Evolutionary conservation across 2,888 invertebrate genomes (phyloP).

Genomic region (Caenorhabditis becei): DNA sequence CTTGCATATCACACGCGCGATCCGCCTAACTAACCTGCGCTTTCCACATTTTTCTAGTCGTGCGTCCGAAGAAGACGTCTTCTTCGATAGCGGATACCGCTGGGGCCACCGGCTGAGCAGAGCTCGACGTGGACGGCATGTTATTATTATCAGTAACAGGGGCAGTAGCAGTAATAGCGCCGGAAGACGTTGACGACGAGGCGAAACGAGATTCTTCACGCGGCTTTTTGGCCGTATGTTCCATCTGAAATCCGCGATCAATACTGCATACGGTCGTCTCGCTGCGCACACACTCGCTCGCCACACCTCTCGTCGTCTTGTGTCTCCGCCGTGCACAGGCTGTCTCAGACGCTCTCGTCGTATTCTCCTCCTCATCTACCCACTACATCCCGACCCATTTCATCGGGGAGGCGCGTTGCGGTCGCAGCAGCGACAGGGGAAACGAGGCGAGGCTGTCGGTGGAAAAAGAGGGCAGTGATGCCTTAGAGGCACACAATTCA

Average conservation of each 20-base stretch:
- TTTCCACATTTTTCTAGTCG: conserved; percentile 88
- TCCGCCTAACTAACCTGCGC: conserved; percentile 77
- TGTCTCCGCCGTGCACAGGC: conserved; percentile 1
- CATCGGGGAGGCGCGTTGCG: conserved; percentile 4
- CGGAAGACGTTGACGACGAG: not conserved
- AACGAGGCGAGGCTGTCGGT: not conserved
- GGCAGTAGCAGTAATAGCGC: conserved; percentile 8
- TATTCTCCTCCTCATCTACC: not conserved
- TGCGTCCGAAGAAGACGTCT: conserved; percentile 83
- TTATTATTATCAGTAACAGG: conserved; percentile 7
- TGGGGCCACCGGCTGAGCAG: not conserved
- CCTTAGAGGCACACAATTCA: not conserved
- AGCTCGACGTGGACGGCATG: conserved; percentile 24
- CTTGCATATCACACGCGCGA: not conserved
- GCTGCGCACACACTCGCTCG: conserved; percentile 27
- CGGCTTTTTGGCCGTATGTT: conserved; percentile 19
- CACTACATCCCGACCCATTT: not conserved
- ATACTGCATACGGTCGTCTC: conserved; percentile 28
- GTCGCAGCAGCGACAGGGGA: conserved; percentile 3
- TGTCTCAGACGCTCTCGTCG: not conserved
- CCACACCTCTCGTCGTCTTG: conserved; percentile 4
- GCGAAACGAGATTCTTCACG: conserved; percentile 12
- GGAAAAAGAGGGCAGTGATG: not conserved
- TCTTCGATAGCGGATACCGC: conserved; percentile 82
- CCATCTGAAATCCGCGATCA: conserved; percentile 38